Base-by-base conservation (phyloP, 2,888 invertebrate species). In the Lasioglossum lativentre region DNA sequence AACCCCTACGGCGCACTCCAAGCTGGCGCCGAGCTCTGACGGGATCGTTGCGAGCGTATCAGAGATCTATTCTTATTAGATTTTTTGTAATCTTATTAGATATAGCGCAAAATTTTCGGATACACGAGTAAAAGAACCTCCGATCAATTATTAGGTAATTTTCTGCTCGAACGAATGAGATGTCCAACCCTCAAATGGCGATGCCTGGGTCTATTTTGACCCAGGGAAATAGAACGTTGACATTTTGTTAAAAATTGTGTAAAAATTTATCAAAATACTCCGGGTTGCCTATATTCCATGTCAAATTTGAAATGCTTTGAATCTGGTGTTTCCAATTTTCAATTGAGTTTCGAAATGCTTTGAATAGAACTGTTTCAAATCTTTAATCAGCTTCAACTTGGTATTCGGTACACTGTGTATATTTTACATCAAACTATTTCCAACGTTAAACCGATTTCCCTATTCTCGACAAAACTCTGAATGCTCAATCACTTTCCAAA, bases 1-100 rank as follows among this genome's bases (percentile, higher is more conserved):
- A 81, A 78, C 77, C 78, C 81, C 59, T 12, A 74, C 79, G 73
- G 78, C 75, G 42, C 77, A 78, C 40, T 59, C 52, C 59, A 83
- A 89, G 83, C 89, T 63, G 75, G 23, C 82, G 86, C 88, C 82
- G 78, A 42, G 34, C 56, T 72, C 71, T 63, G 6, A 56, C 23
- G 12, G 30, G 68, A 63, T 84, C 83, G 75, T 79, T 79, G 59
- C 76, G 71, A 73, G 23, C 74, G 16, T 6, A 34, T 38, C 34
- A 30, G 66, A 27, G 30, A 63, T 30, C 16, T 30, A 63, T 30
- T 30, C 56, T n/a, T n/a, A 3, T 23, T 12, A 12, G 56, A 56
- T 56, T 56, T 47, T n/a, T n/a, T n/a, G n/a, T n/a, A n/a, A n/a
- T n/a, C n/a, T n/a, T n/a, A n/a, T n/a, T n/a, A n/a, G n/a, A n/a